phyloP scores from a whole-genome alignment of 2,797 vertebrate species.

The Ciconia nigra region DNA sequence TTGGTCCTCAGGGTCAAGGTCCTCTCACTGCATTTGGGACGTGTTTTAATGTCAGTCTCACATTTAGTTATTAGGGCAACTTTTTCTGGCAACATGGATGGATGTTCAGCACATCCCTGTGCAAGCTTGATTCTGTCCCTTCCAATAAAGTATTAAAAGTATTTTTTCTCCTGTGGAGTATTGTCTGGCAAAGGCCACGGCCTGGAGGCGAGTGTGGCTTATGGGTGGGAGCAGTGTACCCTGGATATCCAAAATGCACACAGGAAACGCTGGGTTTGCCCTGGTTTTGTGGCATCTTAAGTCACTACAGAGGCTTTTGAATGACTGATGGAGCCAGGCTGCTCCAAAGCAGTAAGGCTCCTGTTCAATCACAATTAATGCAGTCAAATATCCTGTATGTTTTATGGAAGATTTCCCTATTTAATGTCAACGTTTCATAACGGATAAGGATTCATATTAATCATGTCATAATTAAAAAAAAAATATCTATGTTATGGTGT shows the following conservation, averaged over 20 bases:
- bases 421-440: neutral
- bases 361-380: neutral
- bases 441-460: neutral
- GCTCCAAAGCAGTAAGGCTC: neutral
- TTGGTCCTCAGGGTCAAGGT: neutral
- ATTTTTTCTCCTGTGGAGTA: neutral
- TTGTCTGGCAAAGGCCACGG: neutral
- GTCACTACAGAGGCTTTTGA: neutral
- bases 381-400: neutral
- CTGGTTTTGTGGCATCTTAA: neutral
- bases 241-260: neutral
- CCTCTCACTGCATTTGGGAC: neutral
- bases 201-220: accelerated
- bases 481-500: neutral
- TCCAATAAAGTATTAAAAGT: neutral
- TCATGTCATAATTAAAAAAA: neutral
- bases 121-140: neutral
- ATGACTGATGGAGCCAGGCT: neutral
- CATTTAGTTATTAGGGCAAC: no score
- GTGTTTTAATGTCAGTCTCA: no score
- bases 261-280: neutral
- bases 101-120: neutral
- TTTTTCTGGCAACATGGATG: neutral
- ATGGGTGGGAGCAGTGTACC: neutral
- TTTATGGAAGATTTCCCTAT: neutral